These are phyloP conservation scores for Lacanobia oleracea DNA, from an alignment of 2,888 invertebrate genomes.

Conservation along the genomic window DNA sequence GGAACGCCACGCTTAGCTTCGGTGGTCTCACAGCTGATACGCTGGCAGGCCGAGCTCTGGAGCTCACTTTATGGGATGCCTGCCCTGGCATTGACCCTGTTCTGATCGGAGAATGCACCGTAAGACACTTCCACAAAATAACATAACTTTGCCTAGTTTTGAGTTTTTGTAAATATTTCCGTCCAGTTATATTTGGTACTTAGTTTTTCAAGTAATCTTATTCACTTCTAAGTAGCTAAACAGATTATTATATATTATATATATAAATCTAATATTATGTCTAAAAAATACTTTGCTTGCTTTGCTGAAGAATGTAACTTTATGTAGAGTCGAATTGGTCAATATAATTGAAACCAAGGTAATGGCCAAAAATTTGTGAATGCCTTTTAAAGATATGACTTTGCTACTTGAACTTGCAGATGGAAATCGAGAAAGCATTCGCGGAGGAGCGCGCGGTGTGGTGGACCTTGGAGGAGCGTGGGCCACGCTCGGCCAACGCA, in stretches of 20 bases:
- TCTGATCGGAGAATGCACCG: conserved; percentile 95
- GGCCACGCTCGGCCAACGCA: conserved; percentile 94
- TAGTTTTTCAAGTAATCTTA: too few relatives aligned
- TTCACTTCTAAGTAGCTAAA: too few relatives aligned
- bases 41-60: conserved; percentile 94
- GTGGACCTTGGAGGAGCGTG: conserved; percentile 96
- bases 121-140: conserved; percentile 69
- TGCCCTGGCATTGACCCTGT: conserved; percentile 95
- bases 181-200: too few relatives aligned
- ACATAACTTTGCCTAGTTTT: too few relatives aligned
- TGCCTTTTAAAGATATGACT: background rate
- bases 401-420: conserved; percentile 71
- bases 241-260: too few relatives aligned
- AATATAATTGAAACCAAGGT: too few relatives aligned
- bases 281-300: too few relatives aligned
- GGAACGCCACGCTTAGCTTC: conserved; percentile 97
- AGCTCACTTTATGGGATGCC: conserved; percentile 97
- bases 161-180: too few relatives aligned
- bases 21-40: conserved; percentile 94
- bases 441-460: conserved; percentile 97
- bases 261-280: too few relatives aligned
- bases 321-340: too few relatives aligned
- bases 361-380: too few relatives aligned
- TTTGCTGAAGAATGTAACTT: too few relatives aligned
- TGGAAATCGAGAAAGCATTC: conserved; percentile 95